Evolutionary conservation across 2,797 vertebrate genomes (phyloP), one percentile per base, ranked within the genome.

Genomic region (Triplophysa yarkandensis): DNA sequence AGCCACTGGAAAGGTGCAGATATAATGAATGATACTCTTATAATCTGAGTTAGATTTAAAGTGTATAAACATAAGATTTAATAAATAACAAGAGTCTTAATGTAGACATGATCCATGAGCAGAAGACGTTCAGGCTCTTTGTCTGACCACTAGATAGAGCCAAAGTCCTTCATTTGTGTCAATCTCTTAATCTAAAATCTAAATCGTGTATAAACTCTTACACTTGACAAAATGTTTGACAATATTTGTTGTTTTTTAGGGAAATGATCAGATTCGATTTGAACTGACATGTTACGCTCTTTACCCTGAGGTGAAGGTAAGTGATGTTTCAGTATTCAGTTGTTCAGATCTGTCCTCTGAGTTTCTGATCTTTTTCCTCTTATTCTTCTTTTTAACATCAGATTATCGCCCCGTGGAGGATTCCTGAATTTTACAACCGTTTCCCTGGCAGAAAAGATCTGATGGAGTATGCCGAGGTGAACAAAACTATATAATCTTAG

Each of bases 191-290:
- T n/a, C n/a, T n/a, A n/a, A n/a, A n/a, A n/a, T n/a, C n/a, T n/a
- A n/a, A n/a, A n/a, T n/a, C n/a, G n/a, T 19, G n/a, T 11, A 16
- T 11, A 0, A 13, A 16, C 39, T 13, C 39, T 2, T 41, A 44
- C 43, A 44, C 6, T 5, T n/a, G 43, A n/a, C 1, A 44, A 44
- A 44, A 44, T 44, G 16, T 13, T 11, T 16, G 17, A 16, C 41
- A 17, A 8, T 79, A 39, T 79, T 30, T 74, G 8, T 73, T 44
- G 36, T 83, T 83, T 81, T 63, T 5, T 86, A 99, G 97, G 98
- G 98, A 1, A 99, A 98, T 0, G 97, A 99, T 81, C 98, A 99
- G 88, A 85, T 99, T 71, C 96, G 97, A 1, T 99, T 99, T 4
- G 98, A 99, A 86, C 94, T 99, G 73, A 91, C 92, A 23, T 98